These are phyloP conservation scores for Andrena cerasifolii DNA, from an alignment of 1,140 invertebrate genomes.

Conservation along the genomic window DNA sequence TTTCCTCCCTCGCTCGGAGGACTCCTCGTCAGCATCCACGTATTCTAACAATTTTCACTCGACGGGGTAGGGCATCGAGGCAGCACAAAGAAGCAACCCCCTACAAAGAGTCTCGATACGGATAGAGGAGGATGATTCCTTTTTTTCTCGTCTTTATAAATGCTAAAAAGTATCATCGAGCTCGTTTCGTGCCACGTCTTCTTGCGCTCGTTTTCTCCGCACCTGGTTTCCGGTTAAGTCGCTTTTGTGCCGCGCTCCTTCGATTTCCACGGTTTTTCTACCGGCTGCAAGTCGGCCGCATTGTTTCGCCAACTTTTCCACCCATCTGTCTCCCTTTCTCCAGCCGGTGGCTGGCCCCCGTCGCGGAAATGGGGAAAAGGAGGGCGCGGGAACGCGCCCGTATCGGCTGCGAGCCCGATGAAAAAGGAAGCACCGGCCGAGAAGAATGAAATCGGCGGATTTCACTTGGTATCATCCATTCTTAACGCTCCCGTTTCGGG, in stretches of 20 bases:
- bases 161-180: slow-evolving; percentile 9
- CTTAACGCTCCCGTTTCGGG: too few species aligned
- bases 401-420: neutral
- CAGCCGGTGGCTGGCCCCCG: too few species aligned
- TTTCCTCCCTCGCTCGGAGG: neutral
- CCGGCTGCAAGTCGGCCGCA: neutral
- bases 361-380: neutral
- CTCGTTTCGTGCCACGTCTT: neutral
- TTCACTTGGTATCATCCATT: neutral
- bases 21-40: neutral
- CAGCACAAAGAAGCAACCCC: neutral
- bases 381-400: neutral
- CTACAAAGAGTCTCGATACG: neutral
- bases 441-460: slow-evolving; percentile 5
- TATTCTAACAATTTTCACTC: neutral
- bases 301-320: neutral
- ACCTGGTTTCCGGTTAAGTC: slow-evolving; percentile 8
- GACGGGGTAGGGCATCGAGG: neutral
- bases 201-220: neutral
- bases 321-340: too few species aligned
- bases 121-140: neutral
- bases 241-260: neutral
- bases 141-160: neutral
- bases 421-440: neutral
- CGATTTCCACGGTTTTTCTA: slow-evolving; percentile 16